Conservation (phyloP, 2,797 vertebrate species). For the Orestias chungarensis region DNA sequence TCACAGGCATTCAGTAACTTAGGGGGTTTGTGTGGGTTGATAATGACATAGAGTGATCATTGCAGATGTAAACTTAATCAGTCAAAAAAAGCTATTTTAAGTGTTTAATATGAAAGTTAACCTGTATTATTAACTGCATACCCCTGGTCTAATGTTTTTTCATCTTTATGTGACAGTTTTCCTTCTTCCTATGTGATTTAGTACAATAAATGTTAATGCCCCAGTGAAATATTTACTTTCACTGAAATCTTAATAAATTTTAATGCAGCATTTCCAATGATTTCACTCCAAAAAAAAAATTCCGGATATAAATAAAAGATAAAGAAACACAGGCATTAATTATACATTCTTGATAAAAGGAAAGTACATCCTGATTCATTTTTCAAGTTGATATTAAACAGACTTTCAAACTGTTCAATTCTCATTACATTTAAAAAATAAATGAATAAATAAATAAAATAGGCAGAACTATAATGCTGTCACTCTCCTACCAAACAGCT, state of each 20-base stretch:
- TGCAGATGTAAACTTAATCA: conserved; percentile 24
- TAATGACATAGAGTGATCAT: conserved; percentile 40
- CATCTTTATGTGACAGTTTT: background rate
- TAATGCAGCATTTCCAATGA: background rate
- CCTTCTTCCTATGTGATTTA: background rate
- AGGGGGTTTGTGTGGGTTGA: conserved; percentile 44
- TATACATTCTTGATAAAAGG: background rate
- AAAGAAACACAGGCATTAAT: background rate
- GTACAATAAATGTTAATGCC: background rate
- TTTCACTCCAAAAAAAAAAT: background rate
- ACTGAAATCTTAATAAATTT: background rate
- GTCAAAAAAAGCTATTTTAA: conserved; percentile 38
- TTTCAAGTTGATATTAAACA: background rate
- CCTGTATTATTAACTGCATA: conserved; percentile 22
- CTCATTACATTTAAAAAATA: too few relatives aligned
- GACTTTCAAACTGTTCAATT: background rate
- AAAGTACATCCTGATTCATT: background rate
- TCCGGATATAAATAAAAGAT: background rate
- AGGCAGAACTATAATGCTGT: background rate
- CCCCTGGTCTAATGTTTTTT: conserved; percentile 1
- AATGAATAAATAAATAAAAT: too few relatives aligned
- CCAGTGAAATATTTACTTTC: background rate
- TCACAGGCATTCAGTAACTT: conserved; percentile 41
- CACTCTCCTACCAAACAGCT: background rate
- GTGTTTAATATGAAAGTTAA: conserved; percentile 30